Percentiles rank a stretch among this genome's conserved stretches.
Conservation (phyloP, 2,797 vertebrate species). For the Heteromormyrus szaboi region DNA sequence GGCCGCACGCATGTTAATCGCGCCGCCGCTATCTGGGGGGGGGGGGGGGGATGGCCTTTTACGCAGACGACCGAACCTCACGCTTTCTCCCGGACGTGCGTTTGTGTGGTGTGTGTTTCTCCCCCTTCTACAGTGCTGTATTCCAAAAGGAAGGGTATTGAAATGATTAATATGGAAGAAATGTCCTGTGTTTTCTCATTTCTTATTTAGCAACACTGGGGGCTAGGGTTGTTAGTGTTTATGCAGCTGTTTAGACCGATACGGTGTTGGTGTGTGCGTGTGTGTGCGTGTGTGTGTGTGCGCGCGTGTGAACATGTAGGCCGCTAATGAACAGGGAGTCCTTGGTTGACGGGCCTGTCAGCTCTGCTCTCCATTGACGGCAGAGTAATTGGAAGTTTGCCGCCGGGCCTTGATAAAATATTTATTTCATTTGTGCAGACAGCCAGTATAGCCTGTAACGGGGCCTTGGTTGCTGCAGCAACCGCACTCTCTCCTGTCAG, state of each 20-base stretch:
- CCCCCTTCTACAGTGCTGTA: background rate
- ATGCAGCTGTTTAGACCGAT: background rate
- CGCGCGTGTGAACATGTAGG: background rate
- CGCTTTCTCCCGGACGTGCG: background rate
- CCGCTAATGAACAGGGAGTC: conserved; percentile 17
- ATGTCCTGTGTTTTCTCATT: background rate
- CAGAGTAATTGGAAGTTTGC: conserved; percentile 24
- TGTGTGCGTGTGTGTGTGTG: background rate
- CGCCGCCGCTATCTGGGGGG: background rate
- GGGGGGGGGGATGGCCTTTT: background rate
- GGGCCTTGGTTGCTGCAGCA: conserved; percentile 5
- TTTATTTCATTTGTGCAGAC: conserved; percentile 21
- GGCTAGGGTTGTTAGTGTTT: background rate
- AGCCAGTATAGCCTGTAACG: conserved; percentile 7
- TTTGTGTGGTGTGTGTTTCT: background rate
- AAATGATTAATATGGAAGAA: background rate
- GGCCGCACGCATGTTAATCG: background rate
- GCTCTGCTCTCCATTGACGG: conserved; percentile 6
- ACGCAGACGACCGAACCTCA: too few species aligned
- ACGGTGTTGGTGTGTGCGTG: background rate
- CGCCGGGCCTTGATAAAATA: conserved; percentile 24
- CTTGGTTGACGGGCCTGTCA: conserved; percentile 14
- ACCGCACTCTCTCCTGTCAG: conserved; percentile 22
- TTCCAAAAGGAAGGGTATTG: background rate
- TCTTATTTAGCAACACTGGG: background rate